Conservation (phyloP, 2,797 vertebrate genomes). For the Rhabdomys pumilio region DNA sequence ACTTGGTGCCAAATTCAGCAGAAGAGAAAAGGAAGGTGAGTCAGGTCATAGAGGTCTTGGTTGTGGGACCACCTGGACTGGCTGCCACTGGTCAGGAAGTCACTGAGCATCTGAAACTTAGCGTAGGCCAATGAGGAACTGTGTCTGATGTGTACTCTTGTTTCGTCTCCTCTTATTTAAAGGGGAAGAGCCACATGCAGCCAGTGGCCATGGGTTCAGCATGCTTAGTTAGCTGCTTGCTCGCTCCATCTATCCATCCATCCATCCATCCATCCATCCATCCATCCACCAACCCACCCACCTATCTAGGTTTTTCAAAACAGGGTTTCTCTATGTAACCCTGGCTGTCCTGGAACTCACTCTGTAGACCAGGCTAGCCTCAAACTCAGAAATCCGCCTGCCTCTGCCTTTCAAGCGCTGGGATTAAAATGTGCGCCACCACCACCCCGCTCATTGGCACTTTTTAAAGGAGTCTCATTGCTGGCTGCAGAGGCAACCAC, state of each 20-base stretch:
- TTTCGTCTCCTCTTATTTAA: not conserved
- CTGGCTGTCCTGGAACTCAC: not conserved
- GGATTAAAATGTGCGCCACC: not conserved
- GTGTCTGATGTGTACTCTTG: not conserved
- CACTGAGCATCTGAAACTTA: not conserved
- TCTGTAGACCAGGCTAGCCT: not conserved
- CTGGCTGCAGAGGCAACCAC: not conserved
- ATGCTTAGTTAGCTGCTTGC: too few relatives aligned
- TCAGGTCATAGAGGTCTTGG: not conserved
- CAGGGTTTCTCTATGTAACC: not conserved
- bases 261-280: too few relatives aligned
- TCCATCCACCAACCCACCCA: fast-evolving
- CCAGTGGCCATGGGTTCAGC: not conserved
- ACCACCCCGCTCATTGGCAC: not conserved
- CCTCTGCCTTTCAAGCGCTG: not conserved
- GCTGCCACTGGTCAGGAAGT: not conserved
- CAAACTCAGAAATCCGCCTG: not conserved
- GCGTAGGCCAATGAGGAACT: not conserved
- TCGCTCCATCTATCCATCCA: too few relatives aligned
- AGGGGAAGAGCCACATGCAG: too few relatives aligned
- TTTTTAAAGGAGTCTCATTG: not conserved
- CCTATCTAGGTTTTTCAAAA: not conserved
- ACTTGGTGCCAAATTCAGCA: too few relatives aligned
- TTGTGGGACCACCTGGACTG: not conserved
- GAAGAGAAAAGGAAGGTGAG: not conserved